Evolutionary conservation across 2,888 invertebrate species (phyloP).

Genomic region (Archaeoteleia sp.): DNA sequence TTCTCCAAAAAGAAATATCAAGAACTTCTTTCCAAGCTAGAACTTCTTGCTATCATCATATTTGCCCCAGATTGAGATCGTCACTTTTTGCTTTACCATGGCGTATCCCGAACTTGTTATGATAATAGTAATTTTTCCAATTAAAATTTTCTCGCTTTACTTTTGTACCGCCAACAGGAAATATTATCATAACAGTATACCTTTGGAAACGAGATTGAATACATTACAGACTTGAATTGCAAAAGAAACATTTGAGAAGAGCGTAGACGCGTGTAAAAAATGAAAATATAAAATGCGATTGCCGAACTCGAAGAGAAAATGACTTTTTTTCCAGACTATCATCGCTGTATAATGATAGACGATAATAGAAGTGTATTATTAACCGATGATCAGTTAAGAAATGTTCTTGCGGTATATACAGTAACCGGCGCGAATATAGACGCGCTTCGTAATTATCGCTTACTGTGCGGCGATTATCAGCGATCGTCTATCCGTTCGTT

Average conservation of each 20-base stretch:
- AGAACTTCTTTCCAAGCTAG: too few relatives aligned
- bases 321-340: slow-evolving; percentile 16
- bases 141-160: too few relatives aligned
- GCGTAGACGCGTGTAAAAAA: neutral
- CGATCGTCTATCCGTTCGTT: slow-evolving; percentile 58
- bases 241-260: slow-evolving; percentile 1
- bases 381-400: slow-evolving; percentile 47
- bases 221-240: too few relatives aligned
- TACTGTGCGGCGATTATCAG: slow-evolving; percentile 56
- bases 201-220: too few relatives aligned
- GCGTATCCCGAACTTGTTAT: neutral
- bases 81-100: too few relatives aligned
- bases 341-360: slow-evolving; percentile 26
- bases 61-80: too few relatives aligned
- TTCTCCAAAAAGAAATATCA: too few relatives aligned
- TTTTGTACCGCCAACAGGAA: neutral
- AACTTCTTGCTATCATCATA: too few relatives aligned
- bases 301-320: slow-evolving; percentile 7
- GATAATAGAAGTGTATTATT: slow-evolving; percentile 41
- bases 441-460: slow-evolving; percentile 67
- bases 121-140: too few relatives aligned
- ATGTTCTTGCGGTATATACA: slow-evolving; percentile 35
- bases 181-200: slow-evolving; percentile 13
- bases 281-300: too few relatives aligned
- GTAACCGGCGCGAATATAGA: slow-evolving; percentile 65